These are phyloP conservation scores for Lagopus muta DNA, from an alignment of 2,113 vertebrate species.

Conservation along the genomic window DNA sequence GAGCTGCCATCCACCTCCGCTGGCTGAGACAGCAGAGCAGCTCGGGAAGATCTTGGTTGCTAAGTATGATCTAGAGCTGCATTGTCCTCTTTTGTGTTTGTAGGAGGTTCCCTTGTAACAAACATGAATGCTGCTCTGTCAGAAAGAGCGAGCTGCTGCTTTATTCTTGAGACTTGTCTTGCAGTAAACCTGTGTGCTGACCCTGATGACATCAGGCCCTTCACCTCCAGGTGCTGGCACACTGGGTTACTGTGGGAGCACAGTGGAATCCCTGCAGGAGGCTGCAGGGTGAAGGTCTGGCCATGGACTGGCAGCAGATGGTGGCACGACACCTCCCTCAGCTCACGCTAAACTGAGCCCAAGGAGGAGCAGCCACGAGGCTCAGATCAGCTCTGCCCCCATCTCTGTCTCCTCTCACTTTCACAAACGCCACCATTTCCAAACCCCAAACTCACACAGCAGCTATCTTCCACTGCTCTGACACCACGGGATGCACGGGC, in stretches of 20 bases:
- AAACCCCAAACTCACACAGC: background rate
- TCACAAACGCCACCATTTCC: background rate
- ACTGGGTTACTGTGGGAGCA: background rate
- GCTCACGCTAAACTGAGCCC: background rate
- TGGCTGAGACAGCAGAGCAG: background rate
- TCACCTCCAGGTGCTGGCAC: accelerated
- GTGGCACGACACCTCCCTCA: background rate
- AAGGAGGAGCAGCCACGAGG: background rate
- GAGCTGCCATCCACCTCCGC: background rate
- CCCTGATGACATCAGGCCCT: background rate
- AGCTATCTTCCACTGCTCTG: background rate
- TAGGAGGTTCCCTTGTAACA: background rate
- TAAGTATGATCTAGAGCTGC: background rate
- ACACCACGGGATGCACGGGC: background rate
- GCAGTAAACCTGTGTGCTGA: background rate
- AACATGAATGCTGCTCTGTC: background rate
- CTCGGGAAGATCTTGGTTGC: background rate
- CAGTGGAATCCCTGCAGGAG: background rate
- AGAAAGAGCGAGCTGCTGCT: background rate
- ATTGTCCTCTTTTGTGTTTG: background rate
- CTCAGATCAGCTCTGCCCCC: background rate
- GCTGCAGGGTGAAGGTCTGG: background rate
- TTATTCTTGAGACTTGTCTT: too few relatives aligned
- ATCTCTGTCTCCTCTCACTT: background rate
- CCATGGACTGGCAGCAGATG: background rate